A percentile compares a stretch with the other conserved stretches of the same genome.
Conservation (phyloP, 2,888 invertebrate species). For the Erebia ligea region DNA sequence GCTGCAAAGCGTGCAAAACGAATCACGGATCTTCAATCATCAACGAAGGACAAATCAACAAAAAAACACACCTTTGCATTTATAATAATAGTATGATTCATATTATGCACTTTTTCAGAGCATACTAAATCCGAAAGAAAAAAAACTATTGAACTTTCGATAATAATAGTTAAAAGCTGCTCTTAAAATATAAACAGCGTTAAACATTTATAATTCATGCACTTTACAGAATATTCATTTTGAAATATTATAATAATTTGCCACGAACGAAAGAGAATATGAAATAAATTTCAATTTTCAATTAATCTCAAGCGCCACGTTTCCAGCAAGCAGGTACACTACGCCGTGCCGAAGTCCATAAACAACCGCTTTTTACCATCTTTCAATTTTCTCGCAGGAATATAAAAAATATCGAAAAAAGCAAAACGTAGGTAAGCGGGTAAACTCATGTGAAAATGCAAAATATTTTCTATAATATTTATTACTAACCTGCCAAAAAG, state of each 20-base stretch:
- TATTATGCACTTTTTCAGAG: too few species aligned
- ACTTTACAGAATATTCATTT: not conserved
- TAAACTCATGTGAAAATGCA: not conserved
- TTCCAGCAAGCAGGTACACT: not conserved
- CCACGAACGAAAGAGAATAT: not conserved
- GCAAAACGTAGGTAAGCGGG: not conserved
- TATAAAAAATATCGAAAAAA: constrained; percentile 6
- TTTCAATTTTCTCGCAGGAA: constrained; percentile 17
- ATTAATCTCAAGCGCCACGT: not conserved
- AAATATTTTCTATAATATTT: not conserved
- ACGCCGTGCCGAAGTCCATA: constrained; percentile 8
- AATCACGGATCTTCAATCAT: too few species aligned
- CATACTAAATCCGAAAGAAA: too few species aligned
- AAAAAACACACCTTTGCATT: too few species aligned
- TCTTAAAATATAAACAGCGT: too few species aligned
- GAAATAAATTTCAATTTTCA: constrained; percentile 17
- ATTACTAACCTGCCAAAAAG: not conserved
- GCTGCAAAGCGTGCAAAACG: too few species aligned
- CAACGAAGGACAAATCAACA: too few species aligned
- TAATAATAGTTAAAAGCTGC: too few species aligned
- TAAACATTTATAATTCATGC: not conserved
- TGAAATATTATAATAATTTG: not conserved
- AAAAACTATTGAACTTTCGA: too few species aligned
- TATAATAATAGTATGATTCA: too few species aligned
- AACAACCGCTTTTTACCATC: constrained; percentile 18